Percentiles rank a stretch among this genome's conserved stretches.
phyloP scores from a whole-genome alignment of 2,113 vertebrate genomes.

The Microcebus tavaratra region DNA sequence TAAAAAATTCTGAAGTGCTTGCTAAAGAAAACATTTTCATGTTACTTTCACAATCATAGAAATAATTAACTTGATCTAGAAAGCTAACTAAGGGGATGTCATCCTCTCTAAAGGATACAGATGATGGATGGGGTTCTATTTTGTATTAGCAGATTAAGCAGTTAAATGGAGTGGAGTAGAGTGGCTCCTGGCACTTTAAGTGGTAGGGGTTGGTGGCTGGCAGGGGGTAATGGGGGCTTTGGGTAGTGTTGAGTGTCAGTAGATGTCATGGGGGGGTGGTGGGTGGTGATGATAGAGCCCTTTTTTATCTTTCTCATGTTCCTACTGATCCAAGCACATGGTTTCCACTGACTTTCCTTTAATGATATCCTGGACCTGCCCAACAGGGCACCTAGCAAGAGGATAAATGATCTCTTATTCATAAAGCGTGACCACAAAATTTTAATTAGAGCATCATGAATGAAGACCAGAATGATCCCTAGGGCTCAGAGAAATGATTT shows the following conservation, averaged over 20 bases:
- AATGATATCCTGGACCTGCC: background rate
- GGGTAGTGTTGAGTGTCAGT: background rate
- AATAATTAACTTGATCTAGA: background rate
- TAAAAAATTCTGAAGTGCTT: background rate
- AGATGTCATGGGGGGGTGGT: background rate
- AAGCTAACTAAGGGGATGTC: background rate
- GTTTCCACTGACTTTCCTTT: background rate
- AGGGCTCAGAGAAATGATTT: conserved; percentile 66
- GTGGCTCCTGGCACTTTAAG: background rate
- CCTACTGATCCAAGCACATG: background rate
- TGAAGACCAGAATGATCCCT: conserved; percentile 65
- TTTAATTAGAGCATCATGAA: conserved; percentile 74
- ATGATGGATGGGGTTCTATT: too few relatives aligned
- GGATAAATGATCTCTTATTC: conserved; percentile 52
- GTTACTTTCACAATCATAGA: background rate
- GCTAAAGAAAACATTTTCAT: background rate
- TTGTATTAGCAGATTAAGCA: background rate
- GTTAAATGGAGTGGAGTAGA: background rate
- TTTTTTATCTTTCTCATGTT: background rate
- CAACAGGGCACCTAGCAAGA: background rate
- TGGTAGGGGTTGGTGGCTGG: background rate
- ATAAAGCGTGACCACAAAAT: conserved; percentile 65
- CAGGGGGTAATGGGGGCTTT: too few relatives aligned
- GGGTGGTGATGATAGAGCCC: background rate
- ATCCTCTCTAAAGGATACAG: background rate